Conservation (phyloP, 2,797 vertebrate species). For the Brachymystax lenok region DNA sequence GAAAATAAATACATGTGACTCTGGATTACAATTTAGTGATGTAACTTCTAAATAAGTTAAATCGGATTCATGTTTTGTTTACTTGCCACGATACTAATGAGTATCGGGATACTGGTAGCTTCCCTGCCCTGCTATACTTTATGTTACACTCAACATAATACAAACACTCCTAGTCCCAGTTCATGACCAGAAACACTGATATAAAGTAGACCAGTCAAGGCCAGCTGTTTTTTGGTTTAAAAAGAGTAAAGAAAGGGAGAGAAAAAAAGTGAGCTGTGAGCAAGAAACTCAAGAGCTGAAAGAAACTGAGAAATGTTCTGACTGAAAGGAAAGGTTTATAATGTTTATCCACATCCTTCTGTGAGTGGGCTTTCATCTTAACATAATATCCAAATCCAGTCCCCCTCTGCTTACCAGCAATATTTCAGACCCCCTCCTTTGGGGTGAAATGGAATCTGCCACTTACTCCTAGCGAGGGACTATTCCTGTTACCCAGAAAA, state of each 20-base stretch:
- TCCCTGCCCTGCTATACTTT: neutral
- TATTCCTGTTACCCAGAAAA: conserved; percentile 35
- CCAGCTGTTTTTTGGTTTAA: neutral
- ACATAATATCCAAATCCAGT: conserved; percentile 37
- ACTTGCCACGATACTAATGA: no score
- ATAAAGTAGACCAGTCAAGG: neutral
- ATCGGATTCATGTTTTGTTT: no score
- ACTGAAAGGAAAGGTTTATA: neutral
- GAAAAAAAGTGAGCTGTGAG: neutral
- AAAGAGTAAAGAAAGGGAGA: neutral
- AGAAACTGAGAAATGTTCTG: neutral
- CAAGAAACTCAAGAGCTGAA: neutral
- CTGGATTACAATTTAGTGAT: no score
- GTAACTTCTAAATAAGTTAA: no score
- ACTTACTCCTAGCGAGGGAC: conserved; percentile 46
- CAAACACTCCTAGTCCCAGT: neutral
- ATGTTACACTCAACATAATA: neutral
- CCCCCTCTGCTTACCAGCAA: conserved; percentile 17
- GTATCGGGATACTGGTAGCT: no score
- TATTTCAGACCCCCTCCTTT: conserved; percentile 20
- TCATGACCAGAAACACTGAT: neutral
- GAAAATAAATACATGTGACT: no score
- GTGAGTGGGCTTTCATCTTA: conserved; percentile 4
- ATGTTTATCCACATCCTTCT: conserved; percentile 9
- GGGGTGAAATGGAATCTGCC: conserved; percentile 38